A percentile compares a stretch with the other conserved stretches of the same genome.
phyloP scores from a whole-genome alignment of 2,888 invertebrate species.

The Drosophila lutescens region DNA sequence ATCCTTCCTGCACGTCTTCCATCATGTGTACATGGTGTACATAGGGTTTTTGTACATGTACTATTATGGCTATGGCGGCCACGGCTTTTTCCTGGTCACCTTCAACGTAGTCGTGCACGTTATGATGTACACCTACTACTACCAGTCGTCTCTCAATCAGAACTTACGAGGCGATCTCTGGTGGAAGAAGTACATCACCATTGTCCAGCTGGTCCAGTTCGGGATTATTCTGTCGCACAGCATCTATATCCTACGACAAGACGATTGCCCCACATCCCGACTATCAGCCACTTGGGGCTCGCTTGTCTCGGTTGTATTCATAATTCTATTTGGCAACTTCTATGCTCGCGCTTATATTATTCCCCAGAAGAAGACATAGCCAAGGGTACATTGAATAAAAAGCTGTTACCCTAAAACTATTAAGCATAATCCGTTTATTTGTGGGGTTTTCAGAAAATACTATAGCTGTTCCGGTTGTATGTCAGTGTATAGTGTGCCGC shows the following conservation, averaged over 20 bases:
- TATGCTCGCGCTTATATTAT: conserved; percentile 15
- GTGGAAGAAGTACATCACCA: conserved; percentile 59
- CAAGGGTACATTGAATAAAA: neutral
- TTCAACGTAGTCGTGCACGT: conserved; percentile 46
- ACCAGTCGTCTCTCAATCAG: conserved; percentile 15
- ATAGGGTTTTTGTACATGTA: conserved; percentile 19
- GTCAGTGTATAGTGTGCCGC: too few species aligned
- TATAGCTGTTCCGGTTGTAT: too few species aligned
- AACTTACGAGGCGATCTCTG: conserved; percentile 25
- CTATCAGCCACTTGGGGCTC: neutral
- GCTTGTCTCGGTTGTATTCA: neutral
- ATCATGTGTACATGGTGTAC: conserved; percentile 48
- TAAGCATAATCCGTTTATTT: too few species aligned
- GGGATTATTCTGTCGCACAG: conserved; percentile 11
- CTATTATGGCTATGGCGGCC: conserved; percentile 50
- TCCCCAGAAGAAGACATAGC: conserved; percentile 4
- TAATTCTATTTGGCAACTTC: conserved; percentile 28
- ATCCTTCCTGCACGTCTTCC: conserved; percentile 55
- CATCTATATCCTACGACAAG: conserved; percentile 6
- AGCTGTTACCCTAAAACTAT: too few species aligned
- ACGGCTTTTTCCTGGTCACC: conserved; percentile 21
- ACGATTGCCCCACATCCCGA: conserved; percentile 4
- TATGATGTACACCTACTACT: conserved; percentile 60
- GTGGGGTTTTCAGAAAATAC: too few species aligned
- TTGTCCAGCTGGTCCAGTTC: conserved; percentile 53